phyloP scores from a whole-genome alignment of 2,888 invertebrate genomes.

The Cryptosula pallasiana region DNA sequence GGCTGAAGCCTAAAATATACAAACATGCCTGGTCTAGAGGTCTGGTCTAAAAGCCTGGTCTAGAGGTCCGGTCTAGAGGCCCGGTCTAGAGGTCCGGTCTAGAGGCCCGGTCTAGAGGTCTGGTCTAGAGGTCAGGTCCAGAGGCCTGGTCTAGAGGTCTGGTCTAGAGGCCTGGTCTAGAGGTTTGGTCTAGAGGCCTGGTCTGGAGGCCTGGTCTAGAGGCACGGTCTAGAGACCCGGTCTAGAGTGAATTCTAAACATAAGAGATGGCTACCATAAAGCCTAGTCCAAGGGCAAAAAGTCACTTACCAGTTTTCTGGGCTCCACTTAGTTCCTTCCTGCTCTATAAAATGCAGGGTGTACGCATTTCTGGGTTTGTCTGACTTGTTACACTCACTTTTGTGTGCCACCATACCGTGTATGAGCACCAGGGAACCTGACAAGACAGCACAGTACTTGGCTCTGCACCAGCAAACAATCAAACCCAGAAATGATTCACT shows the following conservation, averaged over 20 bases:
- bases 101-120: background rate
- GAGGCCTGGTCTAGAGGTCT: too few relatives aligned
- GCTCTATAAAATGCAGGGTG: conserved; percentile 88
- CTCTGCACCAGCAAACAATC: background rate
- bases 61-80: too few relatives aligned
- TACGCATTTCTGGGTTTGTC: conserved; percentile 82
- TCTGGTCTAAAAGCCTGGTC: background rate
- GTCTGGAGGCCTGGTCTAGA: too few relatives aligned
- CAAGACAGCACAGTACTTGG: background rate
- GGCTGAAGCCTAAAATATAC: conserved; percentile 37
- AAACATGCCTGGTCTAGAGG: background rate
- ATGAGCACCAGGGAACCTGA: conserved; percentile 77
- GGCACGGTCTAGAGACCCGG: too few relatives aligned
- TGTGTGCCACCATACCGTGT: conserved; percentile 88
- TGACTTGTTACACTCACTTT: conserved; percentile 80
- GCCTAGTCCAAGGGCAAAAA: background rate
- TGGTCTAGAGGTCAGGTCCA: too few relatives aligned
- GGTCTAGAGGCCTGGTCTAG: too few relatives aligned
- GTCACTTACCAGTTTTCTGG: conserved; percentile 70
- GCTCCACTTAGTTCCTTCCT: conserved; percentile 66
- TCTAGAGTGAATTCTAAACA: background rate
- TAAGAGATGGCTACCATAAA: background rate
- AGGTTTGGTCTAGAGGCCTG: too few relatives aligned
- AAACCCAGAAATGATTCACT: background rate
- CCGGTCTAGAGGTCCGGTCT: too few relatives aligned